Evolutionary conservation across 2,888 invertebrate genomes (phyloP), one percentile per base, ranked within the genome.

Genomic region (Protophormia terraenovae): DNA sequence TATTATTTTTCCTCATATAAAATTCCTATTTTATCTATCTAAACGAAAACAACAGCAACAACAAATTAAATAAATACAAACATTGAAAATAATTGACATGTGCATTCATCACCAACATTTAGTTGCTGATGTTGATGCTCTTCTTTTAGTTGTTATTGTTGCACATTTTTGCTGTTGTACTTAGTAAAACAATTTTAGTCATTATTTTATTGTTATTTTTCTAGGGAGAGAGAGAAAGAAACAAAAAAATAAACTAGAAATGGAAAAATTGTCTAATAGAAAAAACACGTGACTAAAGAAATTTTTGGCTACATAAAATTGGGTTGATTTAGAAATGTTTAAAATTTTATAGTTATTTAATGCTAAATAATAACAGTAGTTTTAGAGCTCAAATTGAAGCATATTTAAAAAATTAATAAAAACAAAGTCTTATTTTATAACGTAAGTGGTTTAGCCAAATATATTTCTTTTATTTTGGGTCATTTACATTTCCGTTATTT

Each of bases 81-180:
- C 81, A 84, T 81, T 81, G 67, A 67, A 84, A 84, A 81, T 77
- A 81, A 84, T 78, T 81, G 77, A 84, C 84, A 81, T 84, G 72
- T 81, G 76, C 84, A 84, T 80, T 60, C 84, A 77, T 81, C 84
- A 81, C 72, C 71, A 72, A 66, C 76, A 83, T 69, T 77, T 50
- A 77, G 71, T 47, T 83, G 76, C 27, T 72, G n/a, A n/a, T n/a
- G 47, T 60, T 50, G 67, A 41, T 58, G 73, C 19, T 19, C 29
- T 29, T 66, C 24, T 7, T 67, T n/a, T n/a, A n/a, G 47, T 47
- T 73, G 60, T 55, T 50, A 32, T 32, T 55, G 29, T 27, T 64
- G 6, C 16, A 19, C n/a, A n/a, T n/a, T n/a, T 19, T 14, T 16
- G 47, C 19, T 53, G 53, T 72, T 55, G 55, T 80, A 66, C 27